Evolutionary conservation across 1,140 invertebrate species (phyloP), one percentile per base, ranked within the genome.

Genomic region (Agrypnia vestita): DNA sequence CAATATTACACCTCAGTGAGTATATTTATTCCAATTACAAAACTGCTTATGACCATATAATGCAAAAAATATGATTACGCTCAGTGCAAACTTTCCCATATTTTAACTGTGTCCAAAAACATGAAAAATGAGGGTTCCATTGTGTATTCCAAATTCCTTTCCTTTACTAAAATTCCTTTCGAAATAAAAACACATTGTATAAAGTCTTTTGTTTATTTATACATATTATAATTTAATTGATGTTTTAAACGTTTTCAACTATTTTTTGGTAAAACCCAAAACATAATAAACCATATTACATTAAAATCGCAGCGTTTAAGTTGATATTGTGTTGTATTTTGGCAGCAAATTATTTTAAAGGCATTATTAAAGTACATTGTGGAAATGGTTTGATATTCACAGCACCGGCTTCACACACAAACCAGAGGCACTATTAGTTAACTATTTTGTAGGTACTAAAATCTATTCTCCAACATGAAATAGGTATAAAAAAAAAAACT

Each of bases 181-280:
- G 11, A 51, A 69, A 69, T 46, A 46, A 69, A 69, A 69, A 44
- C 13, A n/a, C 13, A 35, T 59, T 19, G 19, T 71, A 71, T 51
- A 71, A 78, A 56, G 67, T 78, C 76, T 78, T 77, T 77, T 67
- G 51, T 71, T 78, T 78, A 78, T 71, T 78, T 7, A 71, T 56
- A 64, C 51, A 56, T 78, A 35, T 35, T 35, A 3, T 35, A 35
- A 35, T 35, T 35, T 35, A 35, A 35, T 35, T 35, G 25, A 35
- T 35, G 25, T 35, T 35, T n/a, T 35, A 35, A 35, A 35, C 25
- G 25, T 35, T 35, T 35, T 35, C 25, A 35, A 35, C 25, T 35
- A 35, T 35, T 35, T 78, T 72, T 78, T 72, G 67, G 76, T 78
- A 78, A 78, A 77, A 77, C 59, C 75, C 75, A 64, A 77, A 74